Conservation (phyloP, 2,113 vertebrate species). For the Cavia aperea region DNA sequence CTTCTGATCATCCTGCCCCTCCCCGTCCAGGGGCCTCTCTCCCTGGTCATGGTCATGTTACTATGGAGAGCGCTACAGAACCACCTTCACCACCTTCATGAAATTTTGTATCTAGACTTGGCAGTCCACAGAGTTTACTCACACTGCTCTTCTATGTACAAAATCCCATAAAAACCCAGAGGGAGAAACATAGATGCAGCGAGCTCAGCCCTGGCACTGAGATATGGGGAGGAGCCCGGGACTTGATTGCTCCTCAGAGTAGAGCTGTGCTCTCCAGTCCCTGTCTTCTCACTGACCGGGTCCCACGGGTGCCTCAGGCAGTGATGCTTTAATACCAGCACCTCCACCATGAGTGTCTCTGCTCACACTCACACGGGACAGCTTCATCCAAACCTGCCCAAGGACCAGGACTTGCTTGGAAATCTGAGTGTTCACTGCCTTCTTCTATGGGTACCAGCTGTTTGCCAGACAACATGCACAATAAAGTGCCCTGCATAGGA, state of each 20-base stretch:
- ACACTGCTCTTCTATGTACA: rapidly evolving
- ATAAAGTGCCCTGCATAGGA: no score
- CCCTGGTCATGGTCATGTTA: background rate
- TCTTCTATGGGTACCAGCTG: no score
- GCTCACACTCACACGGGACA: rapidly evolving
- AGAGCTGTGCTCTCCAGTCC: no score
- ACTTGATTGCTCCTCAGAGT: background rate
- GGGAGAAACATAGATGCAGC: rapidly evolving
- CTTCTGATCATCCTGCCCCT: background rate
- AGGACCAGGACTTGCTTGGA: background rate
- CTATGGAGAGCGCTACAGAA: background rate
- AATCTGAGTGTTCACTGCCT: background rate
- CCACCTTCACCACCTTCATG: background rate
- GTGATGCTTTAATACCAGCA: background rate
- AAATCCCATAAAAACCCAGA: background rate
- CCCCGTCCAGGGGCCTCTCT: background rate
- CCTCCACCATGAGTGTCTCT: background rate
- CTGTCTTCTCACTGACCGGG: rapidly evolving
- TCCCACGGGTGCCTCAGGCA: rapidly evolving
- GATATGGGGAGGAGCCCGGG: background rate
- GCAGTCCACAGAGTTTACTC: no score
- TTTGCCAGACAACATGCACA: background rate
- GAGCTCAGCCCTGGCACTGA: background rate
- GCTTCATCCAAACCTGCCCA: background rate
- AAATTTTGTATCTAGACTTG: background rate